Percentiles rank a stretch among this genome's conserved stretches.
These are phyloP conservation scores for Dromaius novaehollandiae DNA, from an alignment of 2,113 vertebrate species.

Conservation along the genomic window DNA sequence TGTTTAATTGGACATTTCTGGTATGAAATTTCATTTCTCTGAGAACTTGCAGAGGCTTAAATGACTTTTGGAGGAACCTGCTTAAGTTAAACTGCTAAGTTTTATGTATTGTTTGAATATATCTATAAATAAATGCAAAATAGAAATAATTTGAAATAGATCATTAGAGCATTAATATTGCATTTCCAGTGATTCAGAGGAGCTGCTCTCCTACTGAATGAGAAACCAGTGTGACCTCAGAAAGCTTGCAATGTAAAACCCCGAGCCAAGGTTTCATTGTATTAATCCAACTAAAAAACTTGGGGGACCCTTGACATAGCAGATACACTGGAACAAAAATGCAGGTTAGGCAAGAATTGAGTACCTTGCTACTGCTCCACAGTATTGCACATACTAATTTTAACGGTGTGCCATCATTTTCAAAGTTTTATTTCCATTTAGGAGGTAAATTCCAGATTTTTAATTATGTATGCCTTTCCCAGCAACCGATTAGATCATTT, in stretches of 20 bases:
- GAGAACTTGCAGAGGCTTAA: neutral
- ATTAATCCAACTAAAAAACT: neutral
- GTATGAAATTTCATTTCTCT: neutral
- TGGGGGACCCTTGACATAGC: neutral
- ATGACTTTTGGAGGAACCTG: neutral
- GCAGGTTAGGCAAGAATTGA: neutral
- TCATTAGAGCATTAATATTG: neutral
- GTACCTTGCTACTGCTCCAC: neutral
- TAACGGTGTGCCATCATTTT: neutral
- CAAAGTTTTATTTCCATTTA: neutral
- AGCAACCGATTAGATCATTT: neutral
- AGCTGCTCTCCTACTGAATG: neutral
- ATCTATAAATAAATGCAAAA: neutral
- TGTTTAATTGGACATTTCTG: neutral
- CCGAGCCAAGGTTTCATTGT: neutral
- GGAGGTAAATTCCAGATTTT: slow-evolving; percentile 27
- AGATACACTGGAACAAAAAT: neutral
- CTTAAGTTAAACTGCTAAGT: neutral
- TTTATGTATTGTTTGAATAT: neutral
- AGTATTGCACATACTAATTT: neutral
- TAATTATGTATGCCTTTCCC: neutral
- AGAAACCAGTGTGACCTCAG: neutral
- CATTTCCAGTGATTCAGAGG: neutral
- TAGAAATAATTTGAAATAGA: neutral
- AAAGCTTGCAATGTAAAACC: neutral